Evolutionary conservation across 2,113 vertebrate genomes (phyloP).

Genomic region (Gallinago paraguaiae): DNA sequence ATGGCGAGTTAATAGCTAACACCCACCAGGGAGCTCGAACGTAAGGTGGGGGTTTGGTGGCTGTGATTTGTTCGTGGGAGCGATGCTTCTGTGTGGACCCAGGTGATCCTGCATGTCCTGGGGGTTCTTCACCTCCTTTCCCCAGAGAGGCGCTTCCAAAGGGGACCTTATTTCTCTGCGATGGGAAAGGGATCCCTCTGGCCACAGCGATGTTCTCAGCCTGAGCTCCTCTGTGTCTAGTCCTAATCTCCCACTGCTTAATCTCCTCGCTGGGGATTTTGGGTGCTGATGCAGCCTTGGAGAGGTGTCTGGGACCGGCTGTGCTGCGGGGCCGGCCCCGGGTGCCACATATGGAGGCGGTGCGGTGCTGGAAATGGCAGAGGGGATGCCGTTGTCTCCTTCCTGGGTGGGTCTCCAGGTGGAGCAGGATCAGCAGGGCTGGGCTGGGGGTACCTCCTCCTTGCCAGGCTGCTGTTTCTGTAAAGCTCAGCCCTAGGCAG

Average conservation of each 20-base stretch:
- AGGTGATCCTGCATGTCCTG: neutral
- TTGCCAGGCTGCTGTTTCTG: neutral
- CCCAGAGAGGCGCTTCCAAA: neutral
- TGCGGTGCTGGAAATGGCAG: neutral
- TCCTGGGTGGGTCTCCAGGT: neutral
- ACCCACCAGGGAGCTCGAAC: neutral
- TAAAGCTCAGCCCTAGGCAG: neutral
- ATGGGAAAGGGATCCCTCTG: neutral
- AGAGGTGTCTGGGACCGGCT: neutral
- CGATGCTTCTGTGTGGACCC: fast-evolving
- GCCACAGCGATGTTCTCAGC: neutral
- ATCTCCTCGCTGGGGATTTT: neutral
- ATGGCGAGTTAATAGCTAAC: neutral
- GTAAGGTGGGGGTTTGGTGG: neutral
- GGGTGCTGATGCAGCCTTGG: neutral
- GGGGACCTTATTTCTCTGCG: fast-evolving
- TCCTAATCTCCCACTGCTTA: neutral
- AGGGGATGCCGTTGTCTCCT: neutral
- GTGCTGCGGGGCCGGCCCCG: fast-evolving
- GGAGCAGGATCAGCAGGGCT: neutral
- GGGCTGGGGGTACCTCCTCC: neutral
- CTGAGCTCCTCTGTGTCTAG: neutral
- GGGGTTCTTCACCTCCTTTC: neutral
- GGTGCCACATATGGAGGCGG: fast-evolving
- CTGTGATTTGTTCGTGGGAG: neutral